These are phyloP conservation scores for Syngnathus typhle DNA, from an alignment of 2,113 vertebrate species.

Conservation along the genomic window DNA sequence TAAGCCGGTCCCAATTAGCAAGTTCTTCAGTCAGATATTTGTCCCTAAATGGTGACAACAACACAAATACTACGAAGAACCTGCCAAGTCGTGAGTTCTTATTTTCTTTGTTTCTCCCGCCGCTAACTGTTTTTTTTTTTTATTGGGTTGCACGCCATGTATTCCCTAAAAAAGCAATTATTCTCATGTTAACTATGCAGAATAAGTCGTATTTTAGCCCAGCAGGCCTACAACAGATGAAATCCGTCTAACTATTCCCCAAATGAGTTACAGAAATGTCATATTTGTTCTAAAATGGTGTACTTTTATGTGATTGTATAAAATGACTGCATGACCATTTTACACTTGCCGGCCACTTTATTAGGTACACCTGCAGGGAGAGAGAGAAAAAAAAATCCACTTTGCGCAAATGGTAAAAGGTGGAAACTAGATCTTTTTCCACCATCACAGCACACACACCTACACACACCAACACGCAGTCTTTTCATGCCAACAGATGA, in stretches of 20 bases:
- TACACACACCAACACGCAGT: slow-evolving; percentile 40
- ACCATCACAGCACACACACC: slow-evolving; percentile 24
- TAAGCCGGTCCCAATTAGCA: slow-evolving; percentile 5
- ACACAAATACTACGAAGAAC: background rate
- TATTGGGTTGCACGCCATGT: slow-evolving; percentile 38
- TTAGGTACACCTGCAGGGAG: background rate
- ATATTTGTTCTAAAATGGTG: slow-evolving; percentile 6
- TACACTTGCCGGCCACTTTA: background rate
- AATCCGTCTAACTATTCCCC: background rate
- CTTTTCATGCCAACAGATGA: slow-evolving; percentile 63
- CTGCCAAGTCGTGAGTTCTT: background rate
- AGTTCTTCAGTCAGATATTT: slow-evolving; percentile 6
- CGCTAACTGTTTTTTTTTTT: background rate
- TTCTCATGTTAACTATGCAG: slow-evolving; percentile 42
- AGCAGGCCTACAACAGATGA: background rate
- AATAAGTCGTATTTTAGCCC: background rate
- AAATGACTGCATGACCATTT: slow-evolving; percentile 13
- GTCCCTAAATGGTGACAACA: background rate
- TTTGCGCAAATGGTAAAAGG: slow-evolving; percentile 3
- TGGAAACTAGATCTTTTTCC: slow-evolving; percentile 39
- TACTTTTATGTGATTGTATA: slow-evolving; percentile 13
- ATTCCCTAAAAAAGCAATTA: slow-evolving; percentile 49
- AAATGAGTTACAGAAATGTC: background rate
- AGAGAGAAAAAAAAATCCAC: slow-evolving; percentile 5
- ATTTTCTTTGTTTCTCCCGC: background rate